A percentile compares a stretch with the other conserved stretches of the same genome.
These are phyloP conservation scores for Uloborus diversus DNA, from an alignment of 1,140 invertebrate genomes.

Conservation along the genomic window DNA sequence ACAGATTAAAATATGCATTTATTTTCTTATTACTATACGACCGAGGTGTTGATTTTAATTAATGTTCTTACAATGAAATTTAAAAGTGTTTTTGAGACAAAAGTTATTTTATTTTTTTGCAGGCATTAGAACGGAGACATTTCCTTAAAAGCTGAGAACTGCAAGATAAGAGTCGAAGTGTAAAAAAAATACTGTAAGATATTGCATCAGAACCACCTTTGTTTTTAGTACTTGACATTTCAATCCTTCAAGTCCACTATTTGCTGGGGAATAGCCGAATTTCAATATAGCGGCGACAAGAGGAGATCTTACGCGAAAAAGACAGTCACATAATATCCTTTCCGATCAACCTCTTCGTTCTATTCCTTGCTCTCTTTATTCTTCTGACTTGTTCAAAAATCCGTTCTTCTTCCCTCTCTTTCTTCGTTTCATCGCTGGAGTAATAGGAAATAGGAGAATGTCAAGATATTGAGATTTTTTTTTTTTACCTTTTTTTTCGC, in stretches of 20 bases:
- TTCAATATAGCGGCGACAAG: background rate
- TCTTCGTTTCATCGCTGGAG: background rate
- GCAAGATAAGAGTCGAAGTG: too few species aligned
- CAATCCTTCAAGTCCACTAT: background rate
- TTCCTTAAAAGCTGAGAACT: too few species aligned
- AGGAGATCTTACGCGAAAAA: background rate
- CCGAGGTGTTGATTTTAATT: too few species aligned
- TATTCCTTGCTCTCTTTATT: background rate
- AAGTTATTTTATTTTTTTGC: too few species aligned
- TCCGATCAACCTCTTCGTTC: background rate
- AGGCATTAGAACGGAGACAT: too few species aligned
- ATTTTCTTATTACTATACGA: too few species aligned
- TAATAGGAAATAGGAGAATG: background rate
- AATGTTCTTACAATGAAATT: too few species aligned
- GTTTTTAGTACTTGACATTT: constrained; percentile 6
- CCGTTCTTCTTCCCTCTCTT: background rate
- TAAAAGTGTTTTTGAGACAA: too few species aligned
- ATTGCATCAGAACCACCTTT: constrained; percentile 1
- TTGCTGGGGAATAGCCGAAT: background rate
- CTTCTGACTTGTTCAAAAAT: background rate
- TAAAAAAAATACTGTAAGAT: background rate
- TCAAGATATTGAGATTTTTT: background rate
- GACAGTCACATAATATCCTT: constrained; percentile 6
- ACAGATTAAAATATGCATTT: too few species aligned
- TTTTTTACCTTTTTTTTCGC: background rate